Conservation (phyloP, 2,797 vertebrate genomes). For the Gymnoscopelus microlampas region DNA sequence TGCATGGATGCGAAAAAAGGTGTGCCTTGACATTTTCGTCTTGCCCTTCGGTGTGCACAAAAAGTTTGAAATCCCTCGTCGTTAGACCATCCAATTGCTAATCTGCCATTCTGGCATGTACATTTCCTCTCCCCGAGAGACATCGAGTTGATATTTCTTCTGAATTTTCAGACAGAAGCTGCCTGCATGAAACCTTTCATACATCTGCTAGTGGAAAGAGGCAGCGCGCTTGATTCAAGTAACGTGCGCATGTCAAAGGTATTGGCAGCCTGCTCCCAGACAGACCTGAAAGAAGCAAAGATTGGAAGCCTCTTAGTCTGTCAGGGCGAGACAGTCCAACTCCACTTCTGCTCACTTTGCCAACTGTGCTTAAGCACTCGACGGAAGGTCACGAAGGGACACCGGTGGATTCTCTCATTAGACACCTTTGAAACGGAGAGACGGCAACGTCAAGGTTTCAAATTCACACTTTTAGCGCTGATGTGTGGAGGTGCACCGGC, state of each 20-base stretch:
- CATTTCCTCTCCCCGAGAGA: slow-evolving; percentile 33
- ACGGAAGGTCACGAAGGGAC: slow-evolving; percentile 49
- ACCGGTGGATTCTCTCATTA: slow-evolving; percentile 48
- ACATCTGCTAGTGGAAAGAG: slow-evolving; percentile 18
- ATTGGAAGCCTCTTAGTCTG: slow-evolving; percentile 22
- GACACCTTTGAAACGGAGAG: slow-evolving; percentile 38
- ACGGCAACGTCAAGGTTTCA: slow-evolving; percentile 22
- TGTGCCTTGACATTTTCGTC: no score
- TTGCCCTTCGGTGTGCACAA: no score
- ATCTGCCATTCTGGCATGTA: slow-evolving; percentile 44
- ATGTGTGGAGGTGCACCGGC: neutral
- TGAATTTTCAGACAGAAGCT: slow-evolving; percentile 24
- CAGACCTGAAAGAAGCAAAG: slow-evolving; percentile 30
- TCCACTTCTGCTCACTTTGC: slow-evolving; percentile 31
- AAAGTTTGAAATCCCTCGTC: no score
- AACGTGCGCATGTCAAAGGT: slow-evolving; percentile 12
- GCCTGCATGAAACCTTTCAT: slow-evolving; percentile 18
- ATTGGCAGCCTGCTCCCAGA: slow-evolving; percentile 20
- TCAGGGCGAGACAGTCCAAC: slow-evolving; percentile 16
- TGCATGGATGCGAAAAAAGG: no score
- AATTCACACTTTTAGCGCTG: neutral
- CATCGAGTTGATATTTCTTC: slow-evolving; percentile 14
- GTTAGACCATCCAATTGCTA: slow-evolving; percentile 24
- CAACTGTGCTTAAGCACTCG: slow-evolving; percentile 54
- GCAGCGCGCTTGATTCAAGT: slow-evolving; percentile 35